Evolutionary conservation across 2,797 vertebrate species (phyloP).

Genomic region (Coluber constrictor): DNA sequence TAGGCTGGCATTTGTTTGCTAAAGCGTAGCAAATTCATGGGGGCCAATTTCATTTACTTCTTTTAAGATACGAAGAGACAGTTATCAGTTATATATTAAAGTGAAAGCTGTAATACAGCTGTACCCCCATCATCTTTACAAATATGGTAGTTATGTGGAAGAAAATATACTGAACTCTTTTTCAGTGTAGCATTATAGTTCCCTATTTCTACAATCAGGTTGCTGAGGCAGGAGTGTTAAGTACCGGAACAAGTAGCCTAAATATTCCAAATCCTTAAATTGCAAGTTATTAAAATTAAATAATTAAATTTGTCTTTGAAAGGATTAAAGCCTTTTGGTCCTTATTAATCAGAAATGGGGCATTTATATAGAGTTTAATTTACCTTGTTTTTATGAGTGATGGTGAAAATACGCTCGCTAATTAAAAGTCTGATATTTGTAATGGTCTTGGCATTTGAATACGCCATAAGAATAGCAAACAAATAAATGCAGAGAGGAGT

Average conservation of each 20-base stretch:
- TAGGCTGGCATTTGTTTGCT: constrained; percentile 47
- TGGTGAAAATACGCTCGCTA: background rate
- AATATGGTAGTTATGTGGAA: background rate
- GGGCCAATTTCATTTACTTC: constrained; percentile 57
- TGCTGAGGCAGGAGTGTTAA: background rate
- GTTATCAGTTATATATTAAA: constrained; percentile 8
- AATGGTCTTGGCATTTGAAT: background rate
- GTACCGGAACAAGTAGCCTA: background rate
- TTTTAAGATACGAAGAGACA: constrained; percentile 60
- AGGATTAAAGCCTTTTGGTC: background rate
- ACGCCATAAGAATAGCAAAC: background rate
- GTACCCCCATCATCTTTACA: background rate
- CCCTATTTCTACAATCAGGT: background rate
- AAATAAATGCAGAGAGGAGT: background rate
- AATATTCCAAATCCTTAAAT: constrained; percentile 1
- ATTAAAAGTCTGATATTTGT: background rate
- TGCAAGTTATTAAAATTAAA: background rate
- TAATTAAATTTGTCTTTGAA: background rate
- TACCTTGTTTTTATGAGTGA: background rate
- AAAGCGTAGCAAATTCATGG: constrained; percentile 61
- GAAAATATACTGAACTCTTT: background rate
- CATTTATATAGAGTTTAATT: background rate
- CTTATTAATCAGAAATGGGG: background rate
- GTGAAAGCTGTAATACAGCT: background rate
- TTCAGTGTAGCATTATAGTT: background rate